phyloP scores from a whole-genome alignment of 2,888 invertebrate species.

The Drosophila atripex region DNA sequence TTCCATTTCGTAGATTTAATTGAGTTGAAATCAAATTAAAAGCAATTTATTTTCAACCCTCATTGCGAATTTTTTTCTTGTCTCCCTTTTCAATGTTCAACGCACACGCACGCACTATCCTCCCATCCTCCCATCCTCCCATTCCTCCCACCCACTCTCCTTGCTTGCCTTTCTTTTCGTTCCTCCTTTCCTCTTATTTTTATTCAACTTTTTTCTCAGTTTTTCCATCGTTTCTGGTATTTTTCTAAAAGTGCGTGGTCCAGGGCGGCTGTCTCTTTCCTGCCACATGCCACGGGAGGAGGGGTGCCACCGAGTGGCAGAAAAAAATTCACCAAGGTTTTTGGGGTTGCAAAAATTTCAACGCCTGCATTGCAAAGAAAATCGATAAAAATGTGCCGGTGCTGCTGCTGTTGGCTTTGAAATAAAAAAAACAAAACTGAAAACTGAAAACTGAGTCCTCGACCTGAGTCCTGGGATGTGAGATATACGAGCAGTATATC shows the following conservation, averaged over 20 bases:
- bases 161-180: not conserved
- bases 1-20: conserved; percentile 84
- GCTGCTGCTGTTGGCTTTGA: conserved; percentile 1
- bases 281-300: conserved; percentile 17
- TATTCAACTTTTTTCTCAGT: conserved; percentile 35
- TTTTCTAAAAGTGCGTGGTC: conserved; percentile 70
- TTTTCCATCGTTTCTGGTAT: conserved; percentile 60
- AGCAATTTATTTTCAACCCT: conserved; percentile 83
- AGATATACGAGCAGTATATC: conserved; percentile 2
- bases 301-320: conserved; percentile 14
- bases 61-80: conserved; percentile 70
- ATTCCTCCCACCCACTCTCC: conserved; percentile 16
- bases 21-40: conserved; percentile 84
- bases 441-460: not conserved
- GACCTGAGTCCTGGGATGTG: conserved; percentile 5
- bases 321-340: conserved; percentile 57
- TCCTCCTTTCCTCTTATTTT: conserved; percentile 2
- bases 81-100: conserved; percentile 31
- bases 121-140: conserved; percentile 17
- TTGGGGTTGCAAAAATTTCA: conserved; percentile 70
- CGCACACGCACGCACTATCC: conserved; percentile 46
- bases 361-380: conserved; percentile 67
- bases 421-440: not conserved
- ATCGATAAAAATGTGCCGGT: conserved; percentile 72
- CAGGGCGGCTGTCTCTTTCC: conserved; percentile 7